Percentiles rank a stretch among this genome's conserved stretches.
Conservation (phyloP, 1,140 invertebrate genomes). For the Zaprionus camerounensis region DNA sequence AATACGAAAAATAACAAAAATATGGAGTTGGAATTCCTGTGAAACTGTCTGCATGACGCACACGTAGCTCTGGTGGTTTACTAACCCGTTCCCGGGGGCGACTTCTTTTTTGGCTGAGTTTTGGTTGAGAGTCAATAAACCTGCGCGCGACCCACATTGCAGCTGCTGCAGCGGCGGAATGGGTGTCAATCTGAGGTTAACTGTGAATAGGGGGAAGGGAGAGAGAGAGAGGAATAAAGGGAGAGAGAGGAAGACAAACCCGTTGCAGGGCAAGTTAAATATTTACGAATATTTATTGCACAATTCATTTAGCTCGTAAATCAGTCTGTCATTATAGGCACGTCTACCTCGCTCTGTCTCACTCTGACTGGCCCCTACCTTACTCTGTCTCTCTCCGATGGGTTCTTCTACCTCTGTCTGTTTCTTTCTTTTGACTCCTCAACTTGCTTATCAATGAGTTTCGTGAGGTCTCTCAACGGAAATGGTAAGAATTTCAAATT, state of each 20-base stretch:
- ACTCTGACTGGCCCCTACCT: too few species aligned
- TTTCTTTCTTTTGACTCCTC: background rate
- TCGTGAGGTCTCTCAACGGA: constrained; percentile 32
- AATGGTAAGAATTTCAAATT: constrained; percentile 62
- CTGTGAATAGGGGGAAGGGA: constrained; percentile 38
- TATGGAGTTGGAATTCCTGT: constrained; percentile 31
- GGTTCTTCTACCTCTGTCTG: background rate
- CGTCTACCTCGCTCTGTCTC: background rate
- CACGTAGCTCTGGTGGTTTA: constrained; percentile 52
- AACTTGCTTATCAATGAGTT: constrained; percentile 41
- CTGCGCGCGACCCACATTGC: constrained; percentile 68
- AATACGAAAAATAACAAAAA: background rate
- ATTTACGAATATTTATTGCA: constrained; percentile 41
- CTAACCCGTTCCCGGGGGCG: constrained; percentile 58
- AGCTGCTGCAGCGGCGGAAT: constrained; percentile 30
- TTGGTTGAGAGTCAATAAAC: constrained; percentile 66
- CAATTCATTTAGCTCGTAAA: constrained; percentile 42
- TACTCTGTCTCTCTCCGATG: too few species aligned
- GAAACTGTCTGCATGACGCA: constrained; percentile 56
- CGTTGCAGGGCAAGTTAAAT: constrained; percentile 50
- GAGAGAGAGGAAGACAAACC: constrained; percentile 38
- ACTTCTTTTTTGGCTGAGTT: constrained; percentile 18
- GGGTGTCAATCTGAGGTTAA: constrained; percentile 63
- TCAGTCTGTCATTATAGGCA: constrained; percentile 46
- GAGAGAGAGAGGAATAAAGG: background rate